phyloP scores from a whole-genome alignment of 2,888 invertebrate species.

The Orthosia cruda region DNA sequence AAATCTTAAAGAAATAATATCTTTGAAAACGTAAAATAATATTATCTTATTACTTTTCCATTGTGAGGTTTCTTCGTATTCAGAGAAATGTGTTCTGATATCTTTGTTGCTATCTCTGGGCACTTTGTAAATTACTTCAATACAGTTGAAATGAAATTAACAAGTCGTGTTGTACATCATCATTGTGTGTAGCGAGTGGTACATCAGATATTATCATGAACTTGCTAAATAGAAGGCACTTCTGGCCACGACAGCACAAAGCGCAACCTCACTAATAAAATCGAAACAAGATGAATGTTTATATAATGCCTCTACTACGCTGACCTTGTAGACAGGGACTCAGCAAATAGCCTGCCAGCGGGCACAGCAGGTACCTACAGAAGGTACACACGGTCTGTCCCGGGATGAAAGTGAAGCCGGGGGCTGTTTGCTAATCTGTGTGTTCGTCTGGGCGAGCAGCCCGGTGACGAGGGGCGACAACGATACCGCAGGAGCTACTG shows the following conservation, averaged over 20 bases:
- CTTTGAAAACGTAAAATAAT: conserved; percentile 7
- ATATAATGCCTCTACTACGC: conserved; percentile 4
- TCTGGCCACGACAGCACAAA: background rate
- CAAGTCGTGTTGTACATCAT: background rate
- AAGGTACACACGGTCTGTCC: conserved; percentile 13
- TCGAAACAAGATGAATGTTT: conserved; percentile 20
- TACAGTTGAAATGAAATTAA: background rate
- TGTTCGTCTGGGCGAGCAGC: conserved; percentile 27
- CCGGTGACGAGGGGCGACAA: conserved; percentile 58
- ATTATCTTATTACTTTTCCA: conserved; percentile 20
- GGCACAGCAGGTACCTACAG: background rate
- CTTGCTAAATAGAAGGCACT: background rate
- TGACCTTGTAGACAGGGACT: conserved; percentile 12
- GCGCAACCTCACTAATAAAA: conserved; percentile 13
- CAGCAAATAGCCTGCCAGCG: conserved; percentile 13
- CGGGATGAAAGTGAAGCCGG: conserved; percentile 58
- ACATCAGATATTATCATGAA: background rate
- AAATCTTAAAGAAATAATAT: conserved; percentile 8
- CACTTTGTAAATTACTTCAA: background rate
- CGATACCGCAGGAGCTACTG: conserved; percentile 23
- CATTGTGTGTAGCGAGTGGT: background rate
- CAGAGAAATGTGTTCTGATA: no score
- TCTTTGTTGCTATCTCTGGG: background rate
- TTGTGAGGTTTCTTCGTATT: background rate
- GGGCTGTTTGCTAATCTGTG: conserved; percentile 56